Evolutionary conservation across 2,113 vertebrate species (phyloP).

Genomic region (Apteryx owenii): DNA sequence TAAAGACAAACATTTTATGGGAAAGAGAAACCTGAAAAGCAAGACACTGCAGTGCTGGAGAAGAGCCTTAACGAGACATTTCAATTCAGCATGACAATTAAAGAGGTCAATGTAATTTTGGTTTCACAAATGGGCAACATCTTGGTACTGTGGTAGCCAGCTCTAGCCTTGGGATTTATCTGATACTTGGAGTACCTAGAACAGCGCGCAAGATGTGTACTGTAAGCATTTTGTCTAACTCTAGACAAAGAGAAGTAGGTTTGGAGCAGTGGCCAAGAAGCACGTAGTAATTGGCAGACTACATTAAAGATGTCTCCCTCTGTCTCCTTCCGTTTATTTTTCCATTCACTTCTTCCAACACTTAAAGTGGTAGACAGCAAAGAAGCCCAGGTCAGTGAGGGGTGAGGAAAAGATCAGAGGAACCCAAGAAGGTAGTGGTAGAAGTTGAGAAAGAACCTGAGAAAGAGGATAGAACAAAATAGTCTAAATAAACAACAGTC

Average conservation of each 20-base stretch:
- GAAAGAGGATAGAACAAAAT: neutral
- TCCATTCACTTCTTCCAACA: neutral
- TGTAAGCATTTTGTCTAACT: neutral
- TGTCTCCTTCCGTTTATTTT: neutral
- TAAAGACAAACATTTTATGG: neutral
- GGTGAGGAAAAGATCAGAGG: neutral
- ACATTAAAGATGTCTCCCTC: neutral
- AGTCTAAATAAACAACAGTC: neutral
- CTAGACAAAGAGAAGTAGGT: neutral
- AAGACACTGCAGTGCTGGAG: neutral
- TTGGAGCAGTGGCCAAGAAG: neutral
- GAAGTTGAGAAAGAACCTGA: neutral
- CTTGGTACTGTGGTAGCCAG: neutral
- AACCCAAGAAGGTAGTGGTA: neutral
- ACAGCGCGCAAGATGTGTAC: neutral
- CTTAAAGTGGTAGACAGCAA: neutral
- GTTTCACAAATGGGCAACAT: neutral
- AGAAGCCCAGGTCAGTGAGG: neutral
- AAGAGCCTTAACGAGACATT: neutral
- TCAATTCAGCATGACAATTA: neutral
- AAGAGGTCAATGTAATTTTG: constrained; percentile 13
- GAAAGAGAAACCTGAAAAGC: constrained; percentile 46
- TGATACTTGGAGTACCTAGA: neutral
- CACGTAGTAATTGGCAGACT: neutral
- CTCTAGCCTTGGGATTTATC: neutral